Conservation (phyloP, 1,140 invertebrate genomes). For the Caenorhabditis remanei region DNA sequence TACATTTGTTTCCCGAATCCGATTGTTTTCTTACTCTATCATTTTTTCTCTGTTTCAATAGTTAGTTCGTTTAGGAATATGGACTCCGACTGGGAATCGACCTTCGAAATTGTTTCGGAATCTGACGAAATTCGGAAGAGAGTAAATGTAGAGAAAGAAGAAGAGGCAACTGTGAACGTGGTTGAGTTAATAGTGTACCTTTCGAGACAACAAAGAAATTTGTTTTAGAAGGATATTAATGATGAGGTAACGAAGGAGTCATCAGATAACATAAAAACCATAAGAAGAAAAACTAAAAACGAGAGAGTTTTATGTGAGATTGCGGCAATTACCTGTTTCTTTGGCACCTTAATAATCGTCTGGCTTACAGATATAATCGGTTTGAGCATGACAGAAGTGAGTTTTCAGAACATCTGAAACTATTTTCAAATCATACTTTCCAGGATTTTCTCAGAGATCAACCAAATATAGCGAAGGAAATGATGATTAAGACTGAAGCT, state of each 20-base stretch:
- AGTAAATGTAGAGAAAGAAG: neutral
- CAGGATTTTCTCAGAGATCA: neutral
- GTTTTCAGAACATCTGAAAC: too few relatives aligned
- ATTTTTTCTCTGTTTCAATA: neutral
- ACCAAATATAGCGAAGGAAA: neutral
- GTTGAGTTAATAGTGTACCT: neutral
- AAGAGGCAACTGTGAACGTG: neutral
- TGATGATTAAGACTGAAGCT: neutral
- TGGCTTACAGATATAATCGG: too few relatives aligned
- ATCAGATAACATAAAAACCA: too few relatives aligned
- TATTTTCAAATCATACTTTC: neutral
- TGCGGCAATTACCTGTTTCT: too few relatives aligned
- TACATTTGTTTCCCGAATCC: neutral
- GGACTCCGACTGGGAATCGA: conserved; percentile 19
- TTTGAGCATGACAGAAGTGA: too few relatives aligned
- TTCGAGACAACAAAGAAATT: too few relatives aligned
- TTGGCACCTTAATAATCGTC: too few relatives aligned
- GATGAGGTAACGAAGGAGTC: too few relatives aligned
- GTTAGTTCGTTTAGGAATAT: neutral
- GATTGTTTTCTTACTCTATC: neutral
- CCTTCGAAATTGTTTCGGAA: neutral
- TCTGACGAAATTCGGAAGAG: too few relatives aligned
- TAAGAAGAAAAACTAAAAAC: too few relatives aligned
- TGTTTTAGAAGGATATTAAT: too few relatives aligned
- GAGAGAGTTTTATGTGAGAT: too few relatives aligned